These are phyloP conservation scores for Apodemia mormo DNA, from an alignment of 2,888 invertebrate species.

Conservation along the genomic window DNA sequence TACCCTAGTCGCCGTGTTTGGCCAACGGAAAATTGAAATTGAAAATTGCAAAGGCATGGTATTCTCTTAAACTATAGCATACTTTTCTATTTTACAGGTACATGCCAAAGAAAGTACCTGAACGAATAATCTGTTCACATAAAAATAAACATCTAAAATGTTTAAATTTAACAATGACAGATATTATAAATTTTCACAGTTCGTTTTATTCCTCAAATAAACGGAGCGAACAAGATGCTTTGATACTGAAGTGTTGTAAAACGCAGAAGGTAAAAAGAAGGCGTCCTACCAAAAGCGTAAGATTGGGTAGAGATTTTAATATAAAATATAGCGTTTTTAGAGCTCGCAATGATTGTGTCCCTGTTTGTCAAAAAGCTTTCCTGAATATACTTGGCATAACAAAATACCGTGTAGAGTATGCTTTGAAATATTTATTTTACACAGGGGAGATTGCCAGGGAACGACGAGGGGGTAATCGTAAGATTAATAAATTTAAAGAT, in stretches of 20 bases:
- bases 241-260: slow-evolving; percentile 32
- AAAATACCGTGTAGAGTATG: no score
- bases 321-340: slow-evolving; percentile 27
- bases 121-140: slow-evolving; percentile 32
- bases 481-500: slow-evolving; percentile 28
- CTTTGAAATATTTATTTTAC: slow-evolving; percentile 31
- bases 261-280: slow-evolving; percentile 32
- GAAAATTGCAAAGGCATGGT: slow-evolving; percentile 26
- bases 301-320: slow-evolving; percentile 30
- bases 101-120: slow-evolving; percentile 33
- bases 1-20: slow-evolving; percentile 23
- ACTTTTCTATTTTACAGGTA: slow-evolving; percentile 31
- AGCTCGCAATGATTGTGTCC: slow-evolving; percentile 29
- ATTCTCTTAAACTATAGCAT: slow-evolving; percentile 25
- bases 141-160: slow-evolving; percentile 31
- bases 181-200: slow-evolving; percentile 27
- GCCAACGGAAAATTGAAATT: slow-evolving; percentile 29
- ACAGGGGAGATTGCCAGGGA: slow-evolving; percentile 32
- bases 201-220: slow-evolving; percentile 31
- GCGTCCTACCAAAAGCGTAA: slow-evolving; percentile 32
- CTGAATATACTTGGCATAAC: slow-evolving; percentile 33
- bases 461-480: slow-evolving; percentile 33
- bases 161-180: slow-evolving; percentile 30
- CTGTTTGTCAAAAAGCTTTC: slow-evolving; percentile 33
- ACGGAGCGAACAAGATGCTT: slow-evolving; percentile 32